These are phyloP conservation scores for Diplazon laetatorius DNA, from an alignment of 2,888 invertebrate species.

Conservation along the genomic window DNA sequence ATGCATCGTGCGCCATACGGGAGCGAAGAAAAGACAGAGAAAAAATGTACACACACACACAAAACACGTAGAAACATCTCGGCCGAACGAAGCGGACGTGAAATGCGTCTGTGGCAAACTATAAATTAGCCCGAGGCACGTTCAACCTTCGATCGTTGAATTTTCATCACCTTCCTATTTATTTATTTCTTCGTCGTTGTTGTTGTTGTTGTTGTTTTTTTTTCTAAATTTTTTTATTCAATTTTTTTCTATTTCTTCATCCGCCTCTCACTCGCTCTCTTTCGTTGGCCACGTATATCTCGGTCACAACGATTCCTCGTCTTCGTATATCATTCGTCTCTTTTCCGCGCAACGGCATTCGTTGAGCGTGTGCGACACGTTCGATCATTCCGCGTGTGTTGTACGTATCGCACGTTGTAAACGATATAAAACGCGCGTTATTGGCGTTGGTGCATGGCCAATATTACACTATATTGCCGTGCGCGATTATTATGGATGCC, in stretches of 20 bases:
- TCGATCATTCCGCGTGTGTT: slow-evolving; percentile 65
- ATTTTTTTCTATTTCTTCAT: slow-evolving; percentile 28
- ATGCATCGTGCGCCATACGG: neutral
- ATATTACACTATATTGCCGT: slow-evolving; percentile 30
- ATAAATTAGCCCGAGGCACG: slow-evolving; percentile 62
- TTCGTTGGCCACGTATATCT: slow-evolving; percentile 8
- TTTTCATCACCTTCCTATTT: slow-evolving; percentile 62
- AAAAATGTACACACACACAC: no score
- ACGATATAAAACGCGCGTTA: slow-evolving; percentile 60
- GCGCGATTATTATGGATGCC: slow-evolving; percentile 79
- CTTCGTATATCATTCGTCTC: slow-evolving; percentile 57
- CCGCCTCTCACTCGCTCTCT: slow-evolving; percentile 44
- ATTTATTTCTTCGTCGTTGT: no score
- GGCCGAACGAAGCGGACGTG: slow-evolving; percentile 53
- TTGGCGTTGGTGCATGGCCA: slow-evolving; percentile 1
- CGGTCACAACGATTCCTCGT: slow-evolving; percentile 35
- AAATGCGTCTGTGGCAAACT: slow-evolving; percentile 35
- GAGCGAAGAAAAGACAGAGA: slow-evolving; percentile 26
- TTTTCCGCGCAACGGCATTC: slow-evolving; percentile 50
- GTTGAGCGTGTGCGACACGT: slow-evolving; percentile 59
- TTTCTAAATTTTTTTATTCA: neutral
- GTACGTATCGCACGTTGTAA: slow-evolving; percentile 62
- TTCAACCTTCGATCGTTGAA: slow-evolving; percentile 63
- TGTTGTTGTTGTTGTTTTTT: no score
- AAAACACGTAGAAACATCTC: no score